Conservation (phyloP, 2,113 vertebrate genomes). For the Bujurquina vittata region DNA sequence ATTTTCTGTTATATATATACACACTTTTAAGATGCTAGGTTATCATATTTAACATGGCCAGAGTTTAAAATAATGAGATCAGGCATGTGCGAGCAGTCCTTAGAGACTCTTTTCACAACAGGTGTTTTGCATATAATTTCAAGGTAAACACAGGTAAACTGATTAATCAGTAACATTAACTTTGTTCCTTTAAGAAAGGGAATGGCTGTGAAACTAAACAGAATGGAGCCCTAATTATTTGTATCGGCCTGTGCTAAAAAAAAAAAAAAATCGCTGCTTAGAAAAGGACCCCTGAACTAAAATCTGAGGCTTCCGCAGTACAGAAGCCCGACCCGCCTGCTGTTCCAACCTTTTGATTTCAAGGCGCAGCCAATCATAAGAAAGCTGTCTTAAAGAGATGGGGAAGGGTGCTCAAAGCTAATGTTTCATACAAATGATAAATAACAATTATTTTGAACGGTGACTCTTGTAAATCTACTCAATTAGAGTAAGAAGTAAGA, state of each 20-base stretch:
- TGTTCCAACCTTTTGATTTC: neutral
- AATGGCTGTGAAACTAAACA: constrained; percentile 3
- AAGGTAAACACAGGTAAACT: neutral
- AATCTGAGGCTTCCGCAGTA: neutral
- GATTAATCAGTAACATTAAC: neutral
- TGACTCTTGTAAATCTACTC: neutral
- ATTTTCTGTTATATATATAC: neutral
- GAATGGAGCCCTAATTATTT: neutral
- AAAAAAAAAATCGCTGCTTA: neutral
- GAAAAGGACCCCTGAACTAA: neutral
- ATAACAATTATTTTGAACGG: neutral
- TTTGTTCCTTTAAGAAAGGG: neutral
- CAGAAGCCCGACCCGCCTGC: neutral
- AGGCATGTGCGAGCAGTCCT: neutral
- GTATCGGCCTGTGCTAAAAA: neutral
- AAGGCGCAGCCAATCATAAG: neutral
- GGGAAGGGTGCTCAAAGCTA: neutral
- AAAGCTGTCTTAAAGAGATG: neutral
- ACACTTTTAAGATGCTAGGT: neutral
- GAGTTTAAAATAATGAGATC: neutral
- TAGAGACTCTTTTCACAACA: neutral
- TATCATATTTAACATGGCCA: neutral
- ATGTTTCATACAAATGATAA: neutral
- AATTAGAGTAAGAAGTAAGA: neutral
- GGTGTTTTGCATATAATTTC: neutral